Conservation (phyloP, 2,113 vertebrate genomes). For the Tringa solitaria region DNA sequence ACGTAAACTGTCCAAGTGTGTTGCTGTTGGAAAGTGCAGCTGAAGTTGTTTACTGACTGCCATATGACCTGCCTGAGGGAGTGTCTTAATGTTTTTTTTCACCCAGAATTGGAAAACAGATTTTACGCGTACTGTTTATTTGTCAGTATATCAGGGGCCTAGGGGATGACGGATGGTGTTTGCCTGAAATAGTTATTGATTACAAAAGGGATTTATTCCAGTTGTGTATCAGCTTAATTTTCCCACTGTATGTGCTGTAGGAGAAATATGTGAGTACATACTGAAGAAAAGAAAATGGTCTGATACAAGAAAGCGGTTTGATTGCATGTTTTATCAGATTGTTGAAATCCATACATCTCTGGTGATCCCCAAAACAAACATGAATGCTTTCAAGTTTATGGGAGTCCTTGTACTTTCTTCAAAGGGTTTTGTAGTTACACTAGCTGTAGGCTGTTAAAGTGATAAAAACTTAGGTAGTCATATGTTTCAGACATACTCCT, state of each 20-base stretch:
- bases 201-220: neutral
- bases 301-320: neutral
- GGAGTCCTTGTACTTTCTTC: neutral
- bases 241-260: neutral
- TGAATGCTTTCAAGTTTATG: neutral
- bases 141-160: neutral
- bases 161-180: neutral
- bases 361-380: neutral
- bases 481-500: neutral
- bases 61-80: neutral
- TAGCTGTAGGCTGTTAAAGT: neutral
- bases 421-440: neutral
- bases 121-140: neutral
- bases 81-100: neutral
- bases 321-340: neutral
- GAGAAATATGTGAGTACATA: neutral
- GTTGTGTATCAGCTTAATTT: neutral
- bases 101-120: neutral
- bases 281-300: neutral
- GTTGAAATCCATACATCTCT: neutral
- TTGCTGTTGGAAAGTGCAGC: neutral
- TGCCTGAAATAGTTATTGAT: neutral
- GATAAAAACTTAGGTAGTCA: neutral
- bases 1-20: neutral
- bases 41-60: neutral